Evolutionary conservation across 2,888 invertebrate genomes (phyloP), one percentile per base, ranked within the genome.

Genomic region (Exocentrus adspersus): DNA sequence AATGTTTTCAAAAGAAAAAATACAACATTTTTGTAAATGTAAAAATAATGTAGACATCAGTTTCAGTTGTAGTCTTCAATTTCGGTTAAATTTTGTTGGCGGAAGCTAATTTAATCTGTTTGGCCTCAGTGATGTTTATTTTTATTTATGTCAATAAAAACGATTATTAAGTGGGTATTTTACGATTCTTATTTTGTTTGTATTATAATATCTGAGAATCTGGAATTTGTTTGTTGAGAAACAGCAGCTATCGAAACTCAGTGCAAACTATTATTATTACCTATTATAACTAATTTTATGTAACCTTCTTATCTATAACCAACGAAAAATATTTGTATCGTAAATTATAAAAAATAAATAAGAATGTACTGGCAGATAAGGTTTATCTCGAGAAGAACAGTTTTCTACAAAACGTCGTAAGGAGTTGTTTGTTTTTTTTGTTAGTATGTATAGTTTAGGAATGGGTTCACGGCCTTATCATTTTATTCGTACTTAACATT

Each of bases 391-490:
- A 42, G 24, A 54, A 43, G 43, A 54, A 19, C 54, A 54, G 54
- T 43, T 54, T 54, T 54, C 54, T n/a, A 54, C 54, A 54, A 54
- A 54, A 54, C 43, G 42, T 21, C 9, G 41, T 54, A 17, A 17
- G 30, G 43, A 43, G 54, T 41, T 54, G 54, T 54, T 54, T 54
- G 41, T 42, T 54, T 54, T n/a, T n/a, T 54, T 24, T 54, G 28
- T 54, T 54, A 43, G 24, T 54, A n/a, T n/a, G 54, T 24, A 24
- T 28, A 54, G 43, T 54, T 61, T 62, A 61, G 62, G 62, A 70
- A 68, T 65, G 60, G 65, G 62, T 65, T 67, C 65, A 64, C 28
- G 54, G 52, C 32, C 52, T 51, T 65, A 61, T 61, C 61, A 48
- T 46, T 37, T 43, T 61, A 61, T 61, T 61, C 61, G 61, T 61